phyloP scores from a whole-genome alignment of 2,888 invertebrate species.

The Platycnemis pennipes region DNA sequence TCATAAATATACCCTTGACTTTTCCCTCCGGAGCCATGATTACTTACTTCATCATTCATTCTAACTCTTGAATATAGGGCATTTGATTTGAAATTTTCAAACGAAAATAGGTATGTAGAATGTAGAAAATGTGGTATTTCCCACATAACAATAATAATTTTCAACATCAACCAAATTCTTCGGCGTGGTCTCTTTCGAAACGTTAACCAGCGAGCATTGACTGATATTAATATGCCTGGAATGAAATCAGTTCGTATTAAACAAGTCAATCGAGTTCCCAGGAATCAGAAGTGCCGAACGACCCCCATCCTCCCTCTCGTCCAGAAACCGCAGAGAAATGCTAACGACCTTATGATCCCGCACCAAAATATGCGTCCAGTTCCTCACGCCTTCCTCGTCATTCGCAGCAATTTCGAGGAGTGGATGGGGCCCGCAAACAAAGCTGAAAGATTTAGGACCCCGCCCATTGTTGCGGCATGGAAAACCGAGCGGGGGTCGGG shows the following conservation, averaged over 20 bases:
- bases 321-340: neutral
- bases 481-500: neutral
- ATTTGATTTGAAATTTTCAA: too few relatives aligned
- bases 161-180: too few relatives aligned
- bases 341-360: neutral
- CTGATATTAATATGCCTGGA: neutral
- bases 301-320: neutral
- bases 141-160: too few relatives aligned
- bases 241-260: neutral
- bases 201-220: too few relatives aligned
- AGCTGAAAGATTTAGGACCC: neutral
- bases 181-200: too few relatives aligned
- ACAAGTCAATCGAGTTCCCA: neutral
- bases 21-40: too few relatives aligned
- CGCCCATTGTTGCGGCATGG: neutral
- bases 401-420: neutral
- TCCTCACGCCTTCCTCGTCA: neutral
- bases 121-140: too few relatives aligned
- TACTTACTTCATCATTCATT: too few relatives aligned
- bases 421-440: neutral
- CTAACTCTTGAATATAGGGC: too few relatives aligned
- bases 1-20: too few relatives aligned
- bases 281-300: neutral
- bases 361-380: neutral
- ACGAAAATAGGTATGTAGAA: too few relatives aligned